Base-by-base conservation (phyloP, 1,140 invertebrate genomes). In the Drosophila mojavensis region DNA sequence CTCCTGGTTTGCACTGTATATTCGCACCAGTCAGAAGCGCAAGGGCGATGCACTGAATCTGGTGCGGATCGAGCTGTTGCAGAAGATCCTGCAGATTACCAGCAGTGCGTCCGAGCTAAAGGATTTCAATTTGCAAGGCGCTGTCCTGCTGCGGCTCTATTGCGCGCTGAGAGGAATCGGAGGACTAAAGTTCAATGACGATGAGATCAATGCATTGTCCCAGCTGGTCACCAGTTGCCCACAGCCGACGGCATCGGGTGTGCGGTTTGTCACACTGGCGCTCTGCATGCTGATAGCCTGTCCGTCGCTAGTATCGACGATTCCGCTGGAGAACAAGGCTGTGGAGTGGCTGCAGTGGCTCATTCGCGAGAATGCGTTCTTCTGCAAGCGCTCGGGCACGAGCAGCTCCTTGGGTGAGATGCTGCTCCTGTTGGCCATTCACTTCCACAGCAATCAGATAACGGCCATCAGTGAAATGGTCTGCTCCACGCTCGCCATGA, bases 291-390 rank as follows among this genome's bases (percentile, higher is more conserved):
- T 99, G 0, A 96, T 99, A 45, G 97, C 98, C 0, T 99, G 97
- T 93, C 98, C 98, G 5, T 97, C 97, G 6, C 91, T 99, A 4
- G 95, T 99, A 53, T 94, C 94, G 66, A 92, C 95, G 76, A 92
- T 94, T 75, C 95, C 98, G 91, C 95, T 97, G 76, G 98, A 99
- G 93, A 96, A 96, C 60, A 95, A 95, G 85, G 96, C 96, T n/a
- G 96, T 98, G 60, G 97, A 98, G 90, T 99, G 98, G 98, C 96
- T 99, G 4, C 96, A 97, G 65, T 98, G 97, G 97, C 93, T 99
- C 0, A 96, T 98, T 0, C 95, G 96, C 58, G 97, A 98, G 91
- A 97, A 98, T 93, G 96, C 96, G 9, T 97, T 97, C 89, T 96
- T 97, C 82, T 96, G 96, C 93, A 95, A 95, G 84, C 95, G 95